phyloP scores from a whole-genome alignment of 2,888 invertebrate genomes.

The Melanotus villosus region DNA sequence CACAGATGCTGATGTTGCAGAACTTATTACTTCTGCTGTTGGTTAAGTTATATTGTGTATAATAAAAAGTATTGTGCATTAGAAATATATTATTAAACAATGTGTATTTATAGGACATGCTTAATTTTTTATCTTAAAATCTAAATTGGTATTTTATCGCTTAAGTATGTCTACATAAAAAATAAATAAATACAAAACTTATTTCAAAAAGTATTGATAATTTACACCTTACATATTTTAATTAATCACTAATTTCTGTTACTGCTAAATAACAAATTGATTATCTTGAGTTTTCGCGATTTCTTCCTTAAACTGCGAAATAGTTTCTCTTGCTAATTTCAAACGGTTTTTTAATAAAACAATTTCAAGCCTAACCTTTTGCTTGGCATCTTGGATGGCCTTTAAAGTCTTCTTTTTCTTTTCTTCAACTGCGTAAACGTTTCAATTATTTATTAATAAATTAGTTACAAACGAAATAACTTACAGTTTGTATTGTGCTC shows the following conservation, averaged over 20 bases:
- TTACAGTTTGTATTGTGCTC: conserved; percentile 92
- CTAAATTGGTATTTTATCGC: no score
- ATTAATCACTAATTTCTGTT: no score
- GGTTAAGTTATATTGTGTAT: conserved; percentile 75
- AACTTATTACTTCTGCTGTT: conserved; percentile 88
- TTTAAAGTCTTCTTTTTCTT: conserved; percentile 86
- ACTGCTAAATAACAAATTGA: conserved; percentile 55
- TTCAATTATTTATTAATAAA: no score
- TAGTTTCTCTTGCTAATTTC: conserved; percentile 88
- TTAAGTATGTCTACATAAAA: no score
- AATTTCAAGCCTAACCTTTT: conserved; percentile 87
- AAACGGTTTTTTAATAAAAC: conserved; percentile 87
- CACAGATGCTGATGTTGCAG: conserved; percentile 87
- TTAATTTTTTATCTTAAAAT: no score
- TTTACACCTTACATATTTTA: no score
- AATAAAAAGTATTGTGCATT: conserved; percentile 1
- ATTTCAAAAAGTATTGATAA: no score
- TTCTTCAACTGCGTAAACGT: conserved; percentile 95
- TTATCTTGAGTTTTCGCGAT: conserved; percentile 70
- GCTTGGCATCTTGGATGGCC: conserved; percentile 83
- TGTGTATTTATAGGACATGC: no score
- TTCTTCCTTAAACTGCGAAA: conserved; percentile 85
- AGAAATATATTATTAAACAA: background rate
- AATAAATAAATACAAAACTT: no score
- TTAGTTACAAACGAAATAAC: no score